Evolutionary conservation across 2,113 vertebrate genomes (phyloP), one percentile per base, ranked within the genome.

Genomic region (Haplotaxodon microlepis): DNA sequence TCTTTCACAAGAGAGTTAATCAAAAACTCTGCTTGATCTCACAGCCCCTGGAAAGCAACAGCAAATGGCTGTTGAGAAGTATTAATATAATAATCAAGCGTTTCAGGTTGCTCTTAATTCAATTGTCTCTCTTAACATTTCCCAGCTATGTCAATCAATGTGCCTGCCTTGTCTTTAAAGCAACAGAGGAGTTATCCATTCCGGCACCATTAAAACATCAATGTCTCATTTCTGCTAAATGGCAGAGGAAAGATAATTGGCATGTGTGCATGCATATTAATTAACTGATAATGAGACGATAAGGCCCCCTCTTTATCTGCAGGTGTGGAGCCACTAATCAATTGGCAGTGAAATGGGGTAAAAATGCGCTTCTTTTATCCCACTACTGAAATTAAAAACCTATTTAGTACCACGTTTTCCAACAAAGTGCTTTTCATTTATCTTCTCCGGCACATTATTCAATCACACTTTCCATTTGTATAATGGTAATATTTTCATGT

Each of bases 221-320:
- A 96, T 97, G 97, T 96, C 94, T 96, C 86, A 89, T 97, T 95
- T 96, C 90, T 90, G 97, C 97, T 97, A 97, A 97, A 97, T 97
- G 96, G 97, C 97, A 97, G 94, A 87, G 94, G 95, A 96, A 97
- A 96, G 96, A 97, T 97, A 95, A 97, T 97, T 97, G 97, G 97
- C 96, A 97, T 97, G 97, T 97, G 97, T 96, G 95, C 89, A 92
- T 96, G 97, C 97, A 97, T 98, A 98, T 98, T 99, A 99, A 99
- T 98, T 98, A 97, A 96, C 96, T 97, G 96, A 98, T 98, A 98
- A 98, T 96, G 96, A 97, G 96, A 96, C 94, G 97, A 98, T 98
- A 97, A 97, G 97, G 69, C 87, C 82, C 90, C 90, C 90, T 90
- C 93, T 96, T 95, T 95, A 96, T 97, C 96, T 94, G 95, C 96